A percentile compares a stretch with the other conserved stretches of the same genome.
Conservation (phyloP, 1,140 invertebrate genomes). For the Zeugodacus cucurbitae region DNA sequence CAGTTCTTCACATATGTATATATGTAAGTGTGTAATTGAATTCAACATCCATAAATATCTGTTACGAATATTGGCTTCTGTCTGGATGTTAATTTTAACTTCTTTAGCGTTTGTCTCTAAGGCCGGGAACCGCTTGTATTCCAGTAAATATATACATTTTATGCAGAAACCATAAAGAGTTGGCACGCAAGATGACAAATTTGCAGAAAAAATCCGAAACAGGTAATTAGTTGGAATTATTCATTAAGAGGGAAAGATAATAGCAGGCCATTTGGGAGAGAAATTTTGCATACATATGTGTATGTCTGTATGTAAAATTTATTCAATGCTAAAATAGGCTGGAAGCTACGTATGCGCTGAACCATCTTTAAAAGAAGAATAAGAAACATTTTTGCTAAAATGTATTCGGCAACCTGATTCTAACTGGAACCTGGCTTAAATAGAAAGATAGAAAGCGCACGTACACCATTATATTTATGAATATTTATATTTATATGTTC, state of each 20-base stretch:
- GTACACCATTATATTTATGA: no score
- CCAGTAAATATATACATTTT: background rate
- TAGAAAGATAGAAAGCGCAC: no score
- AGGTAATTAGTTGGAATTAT: background rate
- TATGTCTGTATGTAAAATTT: no score
- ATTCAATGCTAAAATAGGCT: no score
- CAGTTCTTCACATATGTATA: background rate
- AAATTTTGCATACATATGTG: background rate
- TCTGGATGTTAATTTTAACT: background rate
- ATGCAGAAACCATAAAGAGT: background rate
- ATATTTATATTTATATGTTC: no score
- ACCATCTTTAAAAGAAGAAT: no score
- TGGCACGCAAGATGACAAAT: background rate
- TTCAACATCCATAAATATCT: background rate
- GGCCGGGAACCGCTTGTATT: background rate
- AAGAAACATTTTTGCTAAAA: no score
- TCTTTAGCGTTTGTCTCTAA: background rate
- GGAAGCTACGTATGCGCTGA: no score
- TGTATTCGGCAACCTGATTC: no score
- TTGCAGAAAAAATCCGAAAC: background rate
- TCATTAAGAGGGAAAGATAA: background rate
- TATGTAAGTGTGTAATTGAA: background rate
- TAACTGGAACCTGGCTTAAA: no score
- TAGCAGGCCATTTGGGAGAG: background rate
- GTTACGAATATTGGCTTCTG: background rate